Base-by-base conservation (phyloP, 2,888 invertebrate genomes). In the Drosophila falleni region DNA sequence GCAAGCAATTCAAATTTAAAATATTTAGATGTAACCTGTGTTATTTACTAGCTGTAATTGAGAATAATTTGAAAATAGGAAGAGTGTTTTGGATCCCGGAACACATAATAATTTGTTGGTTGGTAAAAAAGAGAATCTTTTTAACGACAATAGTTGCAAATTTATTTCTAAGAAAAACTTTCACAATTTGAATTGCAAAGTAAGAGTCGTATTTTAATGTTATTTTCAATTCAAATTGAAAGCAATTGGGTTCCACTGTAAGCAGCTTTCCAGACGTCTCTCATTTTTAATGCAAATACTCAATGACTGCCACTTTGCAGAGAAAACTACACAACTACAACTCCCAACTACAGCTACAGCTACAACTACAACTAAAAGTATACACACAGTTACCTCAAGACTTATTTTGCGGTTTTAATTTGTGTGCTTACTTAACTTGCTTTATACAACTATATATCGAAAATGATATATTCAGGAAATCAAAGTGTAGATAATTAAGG, bases 271-370 rank as follows among this genome's bases (percentile, higher is more conserved):
- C 49, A 77, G 84, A 83, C 84, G 68, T 74, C 53, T 71, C 74
- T 85, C 80, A 86, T 86, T 89, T 89, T 89, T 79, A 87, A 86
- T 89, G 85, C 79, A 89, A 83, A 86, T 84, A 73, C 79, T 74
- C 72, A 71, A 76, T 80, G 83, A 69, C 69, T 80, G 70, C 62
- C 80, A 80, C 74, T 74, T 80, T 80, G 69, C 74, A 49, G 65
- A 64, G 76, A 63, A 74, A 87, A 86, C 19, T 19, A 19, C 1
- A 19, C 1, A 19, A 19, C 80, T 82, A 76, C 70, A 72, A 55
- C 68, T 59, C 58, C 65, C 65, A 63, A 64, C 66, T 44, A 39
- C 42, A 58, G 51, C 51, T 77, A 72, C 65, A 63, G 62, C 66
- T 44, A 39, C 42, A 58, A 50, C 51, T 77, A 72, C 65, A 73